Conservation (phyloP, 2,113 vertebrate species). For the Paralichthys olivaceus region DNA sequence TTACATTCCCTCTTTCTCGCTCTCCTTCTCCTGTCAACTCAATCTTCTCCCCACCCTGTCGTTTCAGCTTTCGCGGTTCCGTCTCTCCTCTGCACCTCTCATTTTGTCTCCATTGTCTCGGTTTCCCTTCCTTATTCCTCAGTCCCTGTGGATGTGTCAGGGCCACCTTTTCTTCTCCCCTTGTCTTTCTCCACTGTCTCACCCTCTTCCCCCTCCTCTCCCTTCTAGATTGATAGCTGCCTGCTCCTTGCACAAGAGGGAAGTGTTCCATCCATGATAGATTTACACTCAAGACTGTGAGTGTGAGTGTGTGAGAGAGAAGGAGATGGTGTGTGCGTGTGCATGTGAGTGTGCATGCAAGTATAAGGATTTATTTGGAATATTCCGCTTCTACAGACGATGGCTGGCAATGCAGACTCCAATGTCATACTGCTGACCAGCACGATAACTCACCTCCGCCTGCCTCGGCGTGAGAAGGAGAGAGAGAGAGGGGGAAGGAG, state of each 20-base stretch:
- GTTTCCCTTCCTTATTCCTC: slow-evolving; percentile 34
- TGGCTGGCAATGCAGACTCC: slow-evolving; percentile 62
- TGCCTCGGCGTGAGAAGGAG: slow-evolving; percentile 3
- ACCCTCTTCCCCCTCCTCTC: slow-evolving; percentile 16
- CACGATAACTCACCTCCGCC: slow-evolving; percentile 63
- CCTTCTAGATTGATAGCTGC: slow-evolving; percentile 70
- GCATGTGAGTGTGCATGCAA: slow-evolving; percentile 24
- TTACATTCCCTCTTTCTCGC: slow-evolving; percentile 20
- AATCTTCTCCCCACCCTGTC: slow-evolving; percentile 33
- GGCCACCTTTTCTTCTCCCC: slow-evolving; percentile 32
- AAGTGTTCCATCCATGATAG: slow-evolving; percentile 63
- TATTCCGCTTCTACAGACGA: slow-evolving; percentile 60
- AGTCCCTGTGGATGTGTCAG: slow-evolving; percentile 46
- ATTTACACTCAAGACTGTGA: slow-evolving; percentile 51
- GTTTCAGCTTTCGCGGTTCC: slow-evolving; percentile 28
- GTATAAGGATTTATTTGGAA: slow-evolving; percentile 72
- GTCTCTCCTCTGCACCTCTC: slow-evolving; percentile 19
- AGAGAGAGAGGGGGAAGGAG: background rate
- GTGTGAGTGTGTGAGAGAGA: slow-evolving; percentile 8
- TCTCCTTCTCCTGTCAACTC: slow-evolving; percentile 23
- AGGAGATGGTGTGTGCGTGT: background rate
- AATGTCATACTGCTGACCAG: slow-evolving; percentile 71
- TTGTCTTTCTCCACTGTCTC: slow-evolving; percentile 36
- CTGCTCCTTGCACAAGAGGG: slow-evolving; percentile 54
- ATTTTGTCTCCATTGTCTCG: slow-evolving; percentile 26